Base-by-base conservation (phyloP, 2,888 invertebrate species). In the Nephrotoma appendiculata region DNA sequence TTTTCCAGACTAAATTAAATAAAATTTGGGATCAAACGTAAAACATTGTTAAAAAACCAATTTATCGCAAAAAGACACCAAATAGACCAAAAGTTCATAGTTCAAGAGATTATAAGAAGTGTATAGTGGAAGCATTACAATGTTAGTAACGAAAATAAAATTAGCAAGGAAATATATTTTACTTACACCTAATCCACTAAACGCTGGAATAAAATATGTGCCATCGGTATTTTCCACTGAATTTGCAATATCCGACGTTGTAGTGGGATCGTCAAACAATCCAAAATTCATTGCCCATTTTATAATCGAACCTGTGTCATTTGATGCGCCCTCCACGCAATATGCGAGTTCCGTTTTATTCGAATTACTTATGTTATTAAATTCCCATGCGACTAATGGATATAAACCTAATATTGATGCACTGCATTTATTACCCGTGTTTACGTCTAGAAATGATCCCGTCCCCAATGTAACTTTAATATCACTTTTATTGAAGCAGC, bases 401-500 rank as follows among this genome's bases (percentile, higher is more conserved):
- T 98, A 98, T 52, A 98, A 93, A 0, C 98, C 98, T 86, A 95
- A 94, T 5, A 96, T 92, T 85, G 97, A 96, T 0, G 97, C 96
- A 90, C 96, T 96, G 0, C 98, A 95, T 88, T 92, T 90, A 0
- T 89, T 88, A 0, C 96, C 96, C 0, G 98, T 97, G 90, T 97
- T 96, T 48, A 98, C 94, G 90, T 98, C 94, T 83, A 98, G 92
- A 91, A 98, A 98, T 0, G 96, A 96, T 0, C 98, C 98, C 0
- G 98, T 98, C 0, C 98, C 98, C 92, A 98, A 93, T 0, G 98
- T 98, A 2, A 98, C 92, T 90, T 98, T 98, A 1, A 97, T 93
- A 90, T 96, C 96, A 42, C 96, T 96, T 0, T 93, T 92, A 3
- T 94, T 91, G 89, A 96, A 96, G 89, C 97, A 96, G 88, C 96